Evolutionary conservation across 2,888 invertebrate genomes (phyloP), one percentile per base, ranked within the genome.

Genomic region (Ashinkailepas kermadecensis): DNA sequence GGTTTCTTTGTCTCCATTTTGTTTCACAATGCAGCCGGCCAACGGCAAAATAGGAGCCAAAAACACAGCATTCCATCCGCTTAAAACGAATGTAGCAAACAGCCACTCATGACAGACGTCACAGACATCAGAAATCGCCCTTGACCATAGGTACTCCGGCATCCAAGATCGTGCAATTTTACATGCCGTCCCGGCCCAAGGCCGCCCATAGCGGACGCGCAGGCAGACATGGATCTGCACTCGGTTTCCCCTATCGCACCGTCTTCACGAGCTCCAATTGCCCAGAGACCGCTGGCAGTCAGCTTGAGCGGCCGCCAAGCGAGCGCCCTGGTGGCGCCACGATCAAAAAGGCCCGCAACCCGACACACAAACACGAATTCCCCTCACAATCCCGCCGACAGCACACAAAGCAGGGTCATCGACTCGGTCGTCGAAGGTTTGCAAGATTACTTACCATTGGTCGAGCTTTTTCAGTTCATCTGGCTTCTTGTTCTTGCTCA

Each of bases 401-500:
- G 64, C 62, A 65, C 80, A 65, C 80, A 65, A 80, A 64, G 80
- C 64, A 81, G 78, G 62, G 91, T 91, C 91, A 91, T 91, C 90
- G 91, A 91, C 90, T 86, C 91, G 90, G 91, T 91, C 92, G 91
- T 91, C 91, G 91, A 90, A 82, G 83, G 83, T 83, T 82, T 84
- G 84, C 84, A 85, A 39, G 81, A 39, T 74, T 74, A 64, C 94
- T 94, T 90, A 95, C 96, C 96, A 96, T 89, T 95, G 93, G 90
- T 96, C 96, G 90, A 96, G 91, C 90, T 96, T 95, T 89, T 96
- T 93, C 87, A 96, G 91, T 89, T 96, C 96, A 88, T 96, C 96
- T 82, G 96, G 94, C 90, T 94, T 96, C 91, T 96, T 96, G 88
- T 92, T 93, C 89, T 94, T 95, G 88, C 91, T 92, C 88, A 95